Conservation (phyloP, 2,888 invertebrate species). For the Caenorhabditis becei region DNA sequence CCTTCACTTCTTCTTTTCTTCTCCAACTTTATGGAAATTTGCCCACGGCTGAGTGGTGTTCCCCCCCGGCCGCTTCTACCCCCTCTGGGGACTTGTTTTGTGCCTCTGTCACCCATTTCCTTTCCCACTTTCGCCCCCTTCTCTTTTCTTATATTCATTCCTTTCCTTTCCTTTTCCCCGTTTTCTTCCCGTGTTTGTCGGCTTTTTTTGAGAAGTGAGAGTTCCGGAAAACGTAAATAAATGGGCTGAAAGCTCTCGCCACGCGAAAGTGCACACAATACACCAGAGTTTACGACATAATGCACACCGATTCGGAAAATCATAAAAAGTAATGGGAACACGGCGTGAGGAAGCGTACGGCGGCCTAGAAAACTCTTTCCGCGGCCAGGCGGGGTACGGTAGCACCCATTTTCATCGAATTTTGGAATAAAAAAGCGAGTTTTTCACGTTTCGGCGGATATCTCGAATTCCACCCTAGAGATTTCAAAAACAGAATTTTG, state of each 20-base stretch:
- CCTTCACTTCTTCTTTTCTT: constrained; percentile 11
- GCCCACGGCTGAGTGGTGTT: constrained; percentile 53
- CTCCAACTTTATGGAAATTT: constrained; percentile 53
- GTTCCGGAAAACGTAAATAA: neutral
- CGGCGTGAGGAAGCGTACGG: too few relatives aligned
- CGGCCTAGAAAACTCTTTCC: too few relatives aligned
- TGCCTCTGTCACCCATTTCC: constrained; percentile 45
- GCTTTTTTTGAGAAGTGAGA: too few relatives aligned
- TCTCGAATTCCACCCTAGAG: too few relatives aligned
- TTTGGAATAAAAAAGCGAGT: too few relatives aligned
- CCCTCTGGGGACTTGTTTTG: constrained; percentile 56
- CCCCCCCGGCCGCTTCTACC: constrained; percentile 11
- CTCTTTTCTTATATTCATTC: constrained; percentile 10
- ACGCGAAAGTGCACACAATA: constrained; percentile 2
- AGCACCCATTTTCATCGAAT: too few relatives aligned
- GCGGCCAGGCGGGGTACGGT: too few relatives aligned
- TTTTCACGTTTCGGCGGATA: too few relatives aligned
- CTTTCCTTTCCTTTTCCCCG: constrained; percentile 1
- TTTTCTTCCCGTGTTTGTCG: constrained; percentile 11
- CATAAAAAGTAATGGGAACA: too few relatives aligned
- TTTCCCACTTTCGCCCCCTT: neutral
- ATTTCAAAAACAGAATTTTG: too few relatives aligned
- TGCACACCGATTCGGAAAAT: too few relatives aligned
- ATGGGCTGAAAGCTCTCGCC: neutral
- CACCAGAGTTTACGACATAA: constrained; percentile 13